A percentile compares a stretch with the other conserved stretches of the same genome.
Evolutionary conservation across 2,797 vertebrate genomes (phyloP).

Genomic region (Cephalopachus bancanus): DNA sequence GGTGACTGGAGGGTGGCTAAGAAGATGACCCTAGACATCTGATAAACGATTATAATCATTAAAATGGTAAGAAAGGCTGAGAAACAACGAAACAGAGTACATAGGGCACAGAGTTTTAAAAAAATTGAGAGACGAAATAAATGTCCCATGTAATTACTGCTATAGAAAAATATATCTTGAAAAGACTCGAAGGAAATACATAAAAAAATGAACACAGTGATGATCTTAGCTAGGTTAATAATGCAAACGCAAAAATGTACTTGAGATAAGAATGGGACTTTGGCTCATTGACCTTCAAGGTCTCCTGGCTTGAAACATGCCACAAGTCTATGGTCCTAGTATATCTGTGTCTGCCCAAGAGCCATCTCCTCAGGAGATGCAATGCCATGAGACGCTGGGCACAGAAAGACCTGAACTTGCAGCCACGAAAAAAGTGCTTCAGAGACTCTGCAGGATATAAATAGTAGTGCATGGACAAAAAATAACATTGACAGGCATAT

Average conservation of each 20-base stretch:
- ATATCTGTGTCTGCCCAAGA: background rate
- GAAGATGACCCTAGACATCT: background rate
- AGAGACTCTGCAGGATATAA: background rate
- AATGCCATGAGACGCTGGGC: background rate
- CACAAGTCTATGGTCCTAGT: background rate
- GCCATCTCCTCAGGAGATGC: background rate
- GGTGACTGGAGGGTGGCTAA: background rate
- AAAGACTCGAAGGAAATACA: slow-evolving; percentile 4
- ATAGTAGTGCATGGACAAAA: background rate
- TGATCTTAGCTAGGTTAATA: background rate
- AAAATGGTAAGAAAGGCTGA: background rate
- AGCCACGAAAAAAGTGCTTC: background rate
- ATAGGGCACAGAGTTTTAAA: background rate
- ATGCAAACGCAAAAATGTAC: background rate
- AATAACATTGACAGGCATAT: background rate
- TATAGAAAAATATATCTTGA: background rate
- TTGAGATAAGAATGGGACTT: background rate
- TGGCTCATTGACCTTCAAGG: background rate
- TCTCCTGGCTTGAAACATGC: background rate
- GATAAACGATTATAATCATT: slow-evolving; percentile 39
- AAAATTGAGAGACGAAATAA: background rate
- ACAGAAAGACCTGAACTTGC: background rate
- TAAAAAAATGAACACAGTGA: background rate
- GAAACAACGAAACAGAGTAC: background rate
- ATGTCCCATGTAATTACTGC: background rate